Evolutionary conservation across 2,888 invertebrate species (phyloP).

Genomic region (Mesorhabditis sp.): DNA sequence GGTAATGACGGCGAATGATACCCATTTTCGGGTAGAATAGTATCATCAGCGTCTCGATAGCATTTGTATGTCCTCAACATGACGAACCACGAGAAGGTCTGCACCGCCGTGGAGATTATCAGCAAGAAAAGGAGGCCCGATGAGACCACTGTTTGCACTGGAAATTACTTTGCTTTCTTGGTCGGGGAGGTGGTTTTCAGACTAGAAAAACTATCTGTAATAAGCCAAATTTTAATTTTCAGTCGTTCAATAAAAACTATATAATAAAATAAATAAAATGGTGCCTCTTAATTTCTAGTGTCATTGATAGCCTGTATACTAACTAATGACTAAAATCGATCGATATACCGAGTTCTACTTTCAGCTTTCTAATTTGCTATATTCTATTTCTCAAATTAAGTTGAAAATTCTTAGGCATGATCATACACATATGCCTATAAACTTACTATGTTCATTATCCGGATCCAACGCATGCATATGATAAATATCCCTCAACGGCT

Average conservation of each 20-base stretch:
- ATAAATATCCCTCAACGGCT: conserved; percentile 20
- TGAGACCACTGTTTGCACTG: conserved; percentile 23
- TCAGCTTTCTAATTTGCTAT: no score
- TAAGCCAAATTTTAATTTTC: no score
- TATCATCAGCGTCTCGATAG: conserved; percentile 17
- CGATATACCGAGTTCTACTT: no score
- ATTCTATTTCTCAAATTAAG: no score
- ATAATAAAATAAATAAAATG: no score
- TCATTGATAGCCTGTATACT: neutral
- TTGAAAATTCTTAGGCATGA: neutral
- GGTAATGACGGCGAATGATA: neutral
- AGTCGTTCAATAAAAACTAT: no score
- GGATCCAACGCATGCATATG: conserved; percentile 23
- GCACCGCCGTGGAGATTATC: conserved; percentile 11
- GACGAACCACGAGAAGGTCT: conserved; percentile 19
- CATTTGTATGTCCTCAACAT: conserved; percentile 19
- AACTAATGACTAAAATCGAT: conserved; percentile 5
- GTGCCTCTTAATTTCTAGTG: no score
- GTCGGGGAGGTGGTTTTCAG: no score
- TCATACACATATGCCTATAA: neutral
- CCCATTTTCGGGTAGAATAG: conserved; percentile 19
- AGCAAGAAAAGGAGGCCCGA: conserved; percentile 15
- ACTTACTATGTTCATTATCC: conserved; percentile 26
- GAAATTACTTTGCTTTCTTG: conserved; percentile 7
- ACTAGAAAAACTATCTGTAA: no score